These are phyloP conservation scores for Pimpla rufipes DNA, from an alignment of 2,888 invertebrate genomes.

Conservation along the genomic window DNA sequence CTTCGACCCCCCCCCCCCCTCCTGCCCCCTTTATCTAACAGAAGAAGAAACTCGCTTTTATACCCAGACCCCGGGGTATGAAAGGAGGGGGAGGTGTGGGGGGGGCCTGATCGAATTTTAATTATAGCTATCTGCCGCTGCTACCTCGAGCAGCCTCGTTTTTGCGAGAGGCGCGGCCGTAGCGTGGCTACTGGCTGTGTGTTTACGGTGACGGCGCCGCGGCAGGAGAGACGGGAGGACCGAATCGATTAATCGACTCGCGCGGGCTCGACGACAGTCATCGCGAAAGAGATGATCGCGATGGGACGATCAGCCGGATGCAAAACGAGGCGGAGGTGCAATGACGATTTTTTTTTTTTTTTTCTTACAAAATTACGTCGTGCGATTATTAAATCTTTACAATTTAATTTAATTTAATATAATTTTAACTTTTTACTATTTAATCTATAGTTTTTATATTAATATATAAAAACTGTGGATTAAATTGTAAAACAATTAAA, in stretches of 20 bases:
- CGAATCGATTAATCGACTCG: conserved; percentile 34
- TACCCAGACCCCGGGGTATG: conserved; percentile 7
- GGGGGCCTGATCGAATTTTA: conserved; percentile 81
- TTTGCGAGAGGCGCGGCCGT: background rate
- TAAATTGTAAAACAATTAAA: background rate
- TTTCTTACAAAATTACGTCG: background rate
- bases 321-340: background rate
- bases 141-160: conserved; percentile 63
- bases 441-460: too few species aligned
- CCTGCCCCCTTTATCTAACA: conserved; percentile 70
- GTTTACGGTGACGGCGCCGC: background rate
- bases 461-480: too few species aligned
- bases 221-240: background rate
- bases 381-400: too few species aligned
- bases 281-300: conserved; percentile 40
- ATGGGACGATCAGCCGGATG: background rate
- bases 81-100: background rate
- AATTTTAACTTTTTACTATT: too few species aligned
- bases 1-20: conserved; percentile 44
- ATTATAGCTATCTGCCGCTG: conserved; percentile 79
- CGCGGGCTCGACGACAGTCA: background rate
- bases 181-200: too few species aligned
- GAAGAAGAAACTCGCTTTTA: conserved; percentile 59
- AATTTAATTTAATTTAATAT: too few species aligned
- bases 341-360: background rate